Evolutionary conservation across 2,888 invertebrate genomes (phyloP), one percentile per base, ranked within the genome.

Genomic region (Xanthia togata): DNA sequence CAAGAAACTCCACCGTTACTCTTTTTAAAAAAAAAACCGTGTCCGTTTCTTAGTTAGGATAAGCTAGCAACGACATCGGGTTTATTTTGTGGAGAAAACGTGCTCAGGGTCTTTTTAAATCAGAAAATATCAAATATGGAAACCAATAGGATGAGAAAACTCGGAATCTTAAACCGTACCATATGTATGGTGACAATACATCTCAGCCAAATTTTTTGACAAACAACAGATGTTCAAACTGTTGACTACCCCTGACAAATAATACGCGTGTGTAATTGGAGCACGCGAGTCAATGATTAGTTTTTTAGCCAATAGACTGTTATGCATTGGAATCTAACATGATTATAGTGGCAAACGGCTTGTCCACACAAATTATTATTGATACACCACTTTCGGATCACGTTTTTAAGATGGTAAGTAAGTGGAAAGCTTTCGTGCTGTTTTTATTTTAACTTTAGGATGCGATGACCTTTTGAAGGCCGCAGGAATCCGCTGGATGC

Each of bases 271-370:
- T 74, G 75, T 78, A 87, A 84, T 84, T 76, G 72, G 68, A 81
- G 76, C 84, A 80, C 79, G 82, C 79, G 70, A 87, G 70, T 47
- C 74, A 84, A 82, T 79, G 55, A 74, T 76, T 80, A 72, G 41
- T 84, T 83, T 85, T 86, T 88, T 79, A 81, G 72, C 70, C 26
- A 77, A 63, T 35, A 47, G 70, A 70, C 70, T 73, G 77, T 73
- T 78, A 80, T 80, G 83, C 77, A 76, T 79, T 80, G 81, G 81
- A 83, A 86, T 88, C 69, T 73, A 60, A 63, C 64, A 68, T 72
- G 81, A 88, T 82, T 82, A 72, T 64, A 70, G 26, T 53, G 41
- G 35, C 55, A 62, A 68, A 2, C 53, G 35, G 63, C 20, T 76
- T 31, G 70, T 26, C 20, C n/a, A 60, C 44, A 75, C 67, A 41